Base-by-base conservation (phyloP, 2,888 invertebrate genomes). In the Autographa gamma region DNA sequence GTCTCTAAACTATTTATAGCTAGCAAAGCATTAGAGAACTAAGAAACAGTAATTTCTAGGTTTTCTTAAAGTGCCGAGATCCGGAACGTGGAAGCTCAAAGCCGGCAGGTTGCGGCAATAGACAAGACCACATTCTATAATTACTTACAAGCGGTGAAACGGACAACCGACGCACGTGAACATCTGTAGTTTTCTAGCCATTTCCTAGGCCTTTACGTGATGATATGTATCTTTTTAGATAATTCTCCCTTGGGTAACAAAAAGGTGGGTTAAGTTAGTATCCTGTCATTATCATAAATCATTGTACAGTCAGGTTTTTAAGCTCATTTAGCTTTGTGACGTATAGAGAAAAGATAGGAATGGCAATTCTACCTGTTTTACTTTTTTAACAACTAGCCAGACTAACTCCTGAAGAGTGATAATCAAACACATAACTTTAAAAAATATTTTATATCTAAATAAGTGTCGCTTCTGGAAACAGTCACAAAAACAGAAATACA, bases 91-190 rank as follows among this genome's bases (percentile, higher is more conserved):
- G 54, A 56, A 56, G 54, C 19, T 25, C 7, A n/a, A 48, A 48
- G 48, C 48, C 2, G 6, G n/a, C 25, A 11, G 25, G 54, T 56
- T 11, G 54, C 25, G 25, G 54, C 54, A 56, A 56, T 54, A 25
- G 54, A 19, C 54, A 56, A 48, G 54, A 56, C 54, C 25, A 13
- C 54, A 56, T 56, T 56, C 54, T 25, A 56, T 56, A 56, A 56
- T 56, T 56, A 56, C 54, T 19, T 56, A 25, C 54, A 56, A 56
- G 54, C 19, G 54, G 54, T 56, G 54, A 56, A 56, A 56, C 18
- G 54, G 54, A 25, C 13, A 56, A 56, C 19, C 13, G 25, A 25
- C 54, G 54, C 54, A 56, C 25, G 48, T 48, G 25, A 56, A 25
- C 19, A 25, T 19, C 25, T 25, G 54, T 56, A 56, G 54, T 19